Evolutionary conservation across 1,140 invertebrate genomes (phyloP).

Genomic region (Bombus breviceps): DNA sequence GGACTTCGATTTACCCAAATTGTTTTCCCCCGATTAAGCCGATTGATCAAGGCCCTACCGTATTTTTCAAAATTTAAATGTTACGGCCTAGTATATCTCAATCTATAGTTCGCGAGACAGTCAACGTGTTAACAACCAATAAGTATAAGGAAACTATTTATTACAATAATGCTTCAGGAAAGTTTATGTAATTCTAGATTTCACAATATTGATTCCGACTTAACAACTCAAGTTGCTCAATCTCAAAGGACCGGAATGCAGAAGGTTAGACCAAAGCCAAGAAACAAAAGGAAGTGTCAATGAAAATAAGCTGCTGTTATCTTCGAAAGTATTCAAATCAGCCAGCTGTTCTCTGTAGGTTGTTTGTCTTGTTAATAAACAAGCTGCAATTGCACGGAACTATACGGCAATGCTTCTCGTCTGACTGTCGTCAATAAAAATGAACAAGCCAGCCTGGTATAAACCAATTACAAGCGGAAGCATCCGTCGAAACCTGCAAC

Average conservation of each 20-base stretch:
- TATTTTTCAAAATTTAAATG: too few species aligned
- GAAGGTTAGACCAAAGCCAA: too few species aligned
- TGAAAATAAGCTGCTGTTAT: constrained; percentile 1
- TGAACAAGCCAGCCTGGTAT: constrained; percentile 12
- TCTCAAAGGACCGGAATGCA: neutral
- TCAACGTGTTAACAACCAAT: too few species aligned
- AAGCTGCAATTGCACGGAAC: constrained; percentile 12
- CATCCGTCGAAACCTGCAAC: neutral
- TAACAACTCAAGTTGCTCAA: too few species aligned
- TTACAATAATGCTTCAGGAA: neutral
- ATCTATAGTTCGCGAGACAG: too few species aligned
- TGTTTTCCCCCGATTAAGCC: too few species aligned
- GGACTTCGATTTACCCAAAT: too few species aligned
- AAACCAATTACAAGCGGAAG: constrained; percentile 9
- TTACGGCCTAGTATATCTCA: too few species aligned
- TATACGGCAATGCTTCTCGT: neutral
- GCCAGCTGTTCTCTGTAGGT: neutral
- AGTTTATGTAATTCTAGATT: neutral
- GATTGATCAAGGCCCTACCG: too few species aligned
- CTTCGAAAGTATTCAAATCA: neutral
- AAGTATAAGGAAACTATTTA: too few species aligned
- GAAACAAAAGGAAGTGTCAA: neutral
- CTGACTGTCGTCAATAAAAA: constrained; percentile 16
- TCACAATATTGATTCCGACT: neutral
- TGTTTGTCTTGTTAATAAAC: constrained; percentile 16